Conservation (phyloP, 2,888 invertebrate species). For the Flexamia atlantica region DNA sequence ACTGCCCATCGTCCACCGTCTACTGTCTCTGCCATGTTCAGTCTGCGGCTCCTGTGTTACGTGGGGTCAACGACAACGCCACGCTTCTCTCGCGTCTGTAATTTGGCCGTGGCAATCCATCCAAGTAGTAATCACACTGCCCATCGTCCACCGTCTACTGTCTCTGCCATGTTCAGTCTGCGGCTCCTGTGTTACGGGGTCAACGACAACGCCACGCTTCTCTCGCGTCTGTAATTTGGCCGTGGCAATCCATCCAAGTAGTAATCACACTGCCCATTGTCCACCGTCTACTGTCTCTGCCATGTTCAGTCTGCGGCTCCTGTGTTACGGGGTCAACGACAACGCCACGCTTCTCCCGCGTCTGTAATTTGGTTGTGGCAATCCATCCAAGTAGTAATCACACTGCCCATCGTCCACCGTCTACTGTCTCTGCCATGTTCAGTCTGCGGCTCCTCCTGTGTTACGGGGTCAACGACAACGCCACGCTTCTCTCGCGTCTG, state of each 20-base stretch:
- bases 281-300: neutral
- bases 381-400: constrained; percentile 7
- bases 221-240: constrained; percentile 15
- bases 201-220: neutral
- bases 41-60: neutral
- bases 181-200: neutral
- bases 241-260: constrained; percentile 10
- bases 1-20: neutral
- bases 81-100: constrained; percentile 35
- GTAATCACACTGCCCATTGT: neutral
- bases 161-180: neutral
- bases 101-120: constrained; percentile 43
- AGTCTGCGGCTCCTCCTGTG: neutral
- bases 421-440: constrained; percentile 1
- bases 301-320: neutral
- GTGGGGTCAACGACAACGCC: constrained; percentile 1
- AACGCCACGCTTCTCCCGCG: neutral
- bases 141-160: constrained; percentile 16
- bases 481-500: neutral
- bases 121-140: neutral
- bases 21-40: neutral
- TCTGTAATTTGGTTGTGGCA: neutral
- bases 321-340: neutral
- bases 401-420: neutral
- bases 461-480: neutral